These are phyloP conservation scores for Charanyca ferruginea DNA, from an alignment of 2,888 invertebrate species.

Conservation along the genomic window DNA sequence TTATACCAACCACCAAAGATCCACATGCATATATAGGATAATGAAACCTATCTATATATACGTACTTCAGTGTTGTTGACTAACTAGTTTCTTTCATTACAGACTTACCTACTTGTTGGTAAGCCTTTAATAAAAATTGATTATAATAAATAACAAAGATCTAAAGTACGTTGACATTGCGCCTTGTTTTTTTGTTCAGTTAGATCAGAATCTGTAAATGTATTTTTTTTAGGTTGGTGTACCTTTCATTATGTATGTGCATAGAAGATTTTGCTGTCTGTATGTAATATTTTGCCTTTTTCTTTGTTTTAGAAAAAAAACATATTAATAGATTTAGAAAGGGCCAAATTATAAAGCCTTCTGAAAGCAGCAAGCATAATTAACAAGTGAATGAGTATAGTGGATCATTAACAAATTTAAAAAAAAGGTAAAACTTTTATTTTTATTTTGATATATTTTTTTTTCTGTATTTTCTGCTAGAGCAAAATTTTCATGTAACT, in stretches of 20 bases:
- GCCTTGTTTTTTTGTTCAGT: constrained; percentile 29
- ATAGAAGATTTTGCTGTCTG: not conserved
- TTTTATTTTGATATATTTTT: too few species aligned
- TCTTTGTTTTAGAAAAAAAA: constrained; percentile 8
- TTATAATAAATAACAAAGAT: constrained; percentile 31
- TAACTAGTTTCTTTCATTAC: constrained; percentile 57
- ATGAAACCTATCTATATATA: constrained; percentile 40
- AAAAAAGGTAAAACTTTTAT: too few species aligned
- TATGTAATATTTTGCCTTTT: constrained; percentile 3
- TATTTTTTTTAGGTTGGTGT: not conserved
- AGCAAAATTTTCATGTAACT: too few species aligned
- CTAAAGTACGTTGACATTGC: constrained; percentile 53
- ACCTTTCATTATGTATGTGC: constrained; percentile 3
- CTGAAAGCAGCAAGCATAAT: not conserved
- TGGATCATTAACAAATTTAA: not conserved
- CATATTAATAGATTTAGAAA: not conserved
- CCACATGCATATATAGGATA: constrained; percentile 50
- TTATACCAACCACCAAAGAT: constrained; percentile 32
- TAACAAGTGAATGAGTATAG: not conserved
- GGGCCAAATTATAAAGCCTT: not conserved
- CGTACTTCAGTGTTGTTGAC: constrained; percentile 25
- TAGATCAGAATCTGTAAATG: not conserved
- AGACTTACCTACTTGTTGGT: constrained; percentile 17
- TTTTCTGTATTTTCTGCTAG: too few species aligned
- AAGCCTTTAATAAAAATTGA: constrained; percentile 37